Base-by-base conservation (phyloP, 2,888 invertebrate genomes). In the Drosophila koepferae region DNA sequence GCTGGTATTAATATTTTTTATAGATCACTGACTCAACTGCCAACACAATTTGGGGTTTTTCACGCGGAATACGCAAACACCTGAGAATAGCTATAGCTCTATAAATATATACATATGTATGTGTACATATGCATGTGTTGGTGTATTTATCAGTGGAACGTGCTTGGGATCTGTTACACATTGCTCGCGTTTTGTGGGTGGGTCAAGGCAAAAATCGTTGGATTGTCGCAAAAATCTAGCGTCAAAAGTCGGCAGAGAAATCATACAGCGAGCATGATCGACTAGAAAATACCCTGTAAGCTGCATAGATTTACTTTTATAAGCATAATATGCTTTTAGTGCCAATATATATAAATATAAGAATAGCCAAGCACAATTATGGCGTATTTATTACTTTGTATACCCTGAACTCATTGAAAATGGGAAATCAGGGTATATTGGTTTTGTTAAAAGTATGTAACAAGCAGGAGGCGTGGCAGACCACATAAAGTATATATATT, bases 21-120 rank as follows among this genome's bases (percentile, higher is more conserved):
- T 59, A 36, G 62, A 59, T 51, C 53, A 54, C 65, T 75, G 74
- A 75, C 65, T 75, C 74, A 75, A 49, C 64, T 41, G 70, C 44
- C 31, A 34, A 14, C 20, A 61, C 44, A 56, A 10, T 68, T 62
- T 28, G 55, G 69, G 74, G 59, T 38, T 63, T 73, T 73, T 46
- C 28, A 28, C 34, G 40, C 23, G 55, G 5, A 28, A 28, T 49
- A 49, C 28, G 59, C 59, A 23, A 28, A 12, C 41, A 6, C 18
- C 28, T 18, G 31, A 18, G 23, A 36, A 36, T 38, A 18, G 10
- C 14, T 23, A 12, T 38, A 7, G 5, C n/a, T 31, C 41, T 23
- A 38, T 16, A 38, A 38, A 38, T 38, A 16, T 6, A 38, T 6
- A 38, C 5, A 38, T 6, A 12, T n/a, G 18, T 9, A 49, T 3